phyloP scores from a whole-genome alignment of 2,888 invertebrate species.

The Drosophila tanythrix region DNA sequence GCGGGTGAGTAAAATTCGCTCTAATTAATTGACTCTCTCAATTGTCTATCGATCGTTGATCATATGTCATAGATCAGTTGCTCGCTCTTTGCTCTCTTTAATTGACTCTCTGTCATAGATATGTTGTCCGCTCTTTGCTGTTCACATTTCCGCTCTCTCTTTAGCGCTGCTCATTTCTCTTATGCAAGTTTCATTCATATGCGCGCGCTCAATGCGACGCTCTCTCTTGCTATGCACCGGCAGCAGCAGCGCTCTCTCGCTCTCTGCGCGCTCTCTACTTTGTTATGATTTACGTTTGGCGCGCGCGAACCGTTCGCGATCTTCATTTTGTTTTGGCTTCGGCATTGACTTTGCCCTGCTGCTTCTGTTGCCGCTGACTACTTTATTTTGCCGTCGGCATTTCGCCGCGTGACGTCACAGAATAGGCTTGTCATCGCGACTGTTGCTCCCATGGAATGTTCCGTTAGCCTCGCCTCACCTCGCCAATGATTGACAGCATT shows the following conservation, averaged over 20 bases:
- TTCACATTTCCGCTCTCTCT: neutral
- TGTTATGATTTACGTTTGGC: constrained; percentile 79
- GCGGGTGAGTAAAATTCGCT: constrained; percentile 90
- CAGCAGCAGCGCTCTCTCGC: constrained; percentile 11
- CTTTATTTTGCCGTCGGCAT: constrained; percentile 73
- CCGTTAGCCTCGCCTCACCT: constrained; percentile 25
- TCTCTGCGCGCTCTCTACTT: constrained; percentile 44
- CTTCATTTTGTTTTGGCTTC: constrained; percentile 58
- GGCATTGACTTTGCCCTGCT: constrained; percentile 29
- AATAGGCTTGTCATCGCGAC: constrained; percentile 41
- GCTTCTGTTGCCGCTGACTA: neutral
- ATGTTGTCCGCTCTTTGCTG: neutral
- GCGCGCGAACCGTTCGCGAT: constrained; percentile 50
- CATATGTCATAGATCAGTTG: neutral
- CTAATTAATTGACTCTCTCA: neutral
- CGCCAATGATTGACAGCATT: constrained; percentile 76
- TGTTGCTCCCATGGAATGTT: constrained; percentile 63
- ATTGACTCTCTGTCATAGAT: neutral
- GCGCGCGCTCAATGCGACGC: neutral
- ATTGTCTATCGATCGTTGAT: neutral
- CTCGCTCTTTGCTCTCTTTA: neutral
- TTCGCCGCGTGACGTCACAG: constrained; percentile 70
- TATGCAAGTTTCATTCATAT: neutral
- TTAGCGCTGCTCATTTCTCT: neutral
- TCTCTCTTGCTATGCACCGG: neutral